phyloP scores from a whole-genome alignment of 2,113 vertebrate genomes.

The Corvus cornix region DNA sequence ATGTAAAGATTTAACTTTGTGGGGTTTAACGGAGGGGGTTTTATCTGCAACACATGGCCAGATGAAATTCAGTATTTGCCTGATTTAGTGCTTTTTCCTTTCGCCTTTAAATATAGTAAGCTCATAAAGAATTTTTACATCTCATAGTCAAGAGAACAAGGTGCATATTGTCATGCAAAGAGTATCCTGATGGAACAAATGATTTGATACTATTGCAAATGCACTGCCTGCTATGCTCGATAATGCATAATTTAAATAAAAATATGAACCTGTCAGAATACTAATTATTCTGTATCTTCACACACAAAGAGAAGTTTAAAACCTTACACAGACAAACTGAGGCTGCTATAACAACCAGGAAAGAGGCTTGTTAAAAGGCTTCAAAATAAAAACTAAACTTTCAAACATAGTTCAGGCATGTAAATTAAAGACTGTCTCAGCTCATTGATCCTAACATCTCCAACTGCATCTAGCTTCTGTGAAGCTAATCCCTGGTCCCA shows the following conservation, averaged over 20 bases:
- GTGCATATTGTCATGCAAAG: not conserved
- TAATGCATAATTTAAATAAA: not conserved
- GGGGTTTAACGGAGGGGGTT: not conserved
- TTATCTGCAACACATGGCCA: constrained; percentile 15
- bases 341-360: not conserved
- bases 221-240: not conserved
- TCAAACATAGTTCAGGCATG: not conserved
- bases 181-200: not conserved
- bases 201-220: not conserved
- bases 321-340: not conserved
- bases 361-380: not conserved
- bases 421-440: not conserved
- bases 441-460: not conserved
- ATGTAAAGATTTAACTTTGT: constrained; percentile 2
- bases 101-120: not conserved
- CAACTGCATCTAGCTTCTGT: not conserved
- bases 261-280: not conserved
- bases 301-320: not conserved
- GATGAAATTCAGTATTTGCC: not conserved
- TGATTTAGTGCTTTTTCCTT: not conserved
- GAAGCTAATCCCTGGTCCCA: not conserved
- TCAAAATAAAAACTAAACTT: not conserved
- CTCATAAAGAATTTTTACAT: not conserved
- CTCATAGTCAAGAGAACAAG: not conserved
- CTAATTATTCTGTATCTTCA: not conserved